phyloP scores from a whole-genome alignment of 2,888 invertebrate genomes.

The Junonia oenone region DNA sequence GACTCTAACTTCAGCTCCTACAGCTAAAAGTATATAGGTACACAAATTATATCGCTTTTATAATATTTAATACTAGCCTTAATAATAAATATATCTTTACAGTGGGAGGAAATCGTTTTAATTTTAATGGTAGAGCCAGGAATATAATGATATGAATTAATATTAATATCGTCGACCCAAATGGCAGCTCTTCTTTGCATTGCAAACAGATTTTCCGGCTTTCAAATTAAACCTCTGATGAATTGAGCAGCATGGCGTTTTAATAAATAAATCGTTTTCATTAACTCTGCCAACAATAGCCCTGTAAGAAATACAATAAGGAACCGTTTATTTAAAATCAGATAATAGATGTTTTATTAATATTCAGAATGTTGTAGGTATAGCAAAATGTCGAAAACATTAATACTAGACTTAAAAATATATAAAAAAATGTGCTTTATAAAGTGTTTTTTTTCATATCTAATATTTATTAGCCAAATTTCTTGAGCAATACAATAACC shows the following conservation, averaged over 20 bases:
- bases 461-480: too few relatives aligned
- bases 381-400: too few relatives aligned
- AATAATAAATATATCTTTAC: not conserved
- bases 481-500: too few relatives aligned
- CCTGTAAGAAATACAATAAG: not conserved
- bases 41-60: not conserved
- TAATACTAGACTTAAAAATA: too few relatives aligned
- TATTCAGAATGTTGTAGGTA: too few relatives aligned
- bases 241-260: constrained; percentile 21
- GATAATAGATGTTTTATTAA: too few relatives aligned
- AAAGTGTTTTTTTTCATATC: too few relatives aligned
- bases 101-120: not conserved
- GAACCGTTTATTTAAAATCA: not conserved
- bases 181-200: constrained; percentile 58
- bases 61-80: not conserved
- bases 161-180: constrained; percentile 59
- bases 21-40: too few relatives aligned
- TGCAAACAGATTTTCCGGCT: constrained; percentile 51
- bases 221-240: constrained; percentile 31
- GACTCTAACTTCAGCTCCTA: too few relatives aligned
- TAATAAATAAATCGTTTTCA: not conserved
- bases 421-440: too few relatives aligned
- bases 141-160: constrained; percentile 62
- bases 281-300: not conserved
- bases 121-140: constrained; percentile 56